phyloP scores from a whole-genome alignment of 64 coral and sea anemone species.

The Anthopleura sola region DNA sequence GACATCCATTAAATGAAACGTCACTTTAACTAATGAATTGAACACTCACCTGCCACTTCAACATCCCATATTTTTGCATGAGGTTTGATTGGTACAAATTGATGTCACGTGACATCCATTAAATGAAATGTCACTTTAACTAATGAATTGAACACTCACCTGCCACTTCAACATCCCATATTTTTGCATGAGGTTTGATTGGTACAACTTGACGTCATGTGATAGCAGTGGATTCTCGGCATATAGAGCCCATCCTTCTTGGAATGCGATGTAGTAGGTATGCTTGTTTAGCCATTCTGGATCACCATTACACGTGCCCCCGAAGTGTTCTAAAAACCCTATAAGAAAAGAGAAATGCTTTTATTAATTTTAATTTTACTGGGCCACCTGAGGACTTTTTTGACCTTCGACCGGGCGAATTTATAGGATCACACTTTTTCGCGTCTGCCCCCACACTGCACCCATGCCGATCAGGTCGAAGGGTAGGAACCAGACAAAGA shows the following conservation, averaged over 20 bases:
- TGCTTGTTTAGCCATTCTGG: conserved; percentile 64
- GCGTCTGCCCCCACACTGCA: too few species aligned
- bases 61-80: conserved; percentile 76
- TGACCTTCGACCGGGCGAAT: too few species aligned
- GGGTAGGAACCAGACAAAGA: too few species aligned
- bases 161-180: conserved; percentile 94
- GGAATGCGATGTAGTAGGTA: conserved; percentile 71
- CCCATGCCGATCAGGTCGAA: too few species aligned
- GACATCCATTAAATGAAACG: conserved; percentile 42
- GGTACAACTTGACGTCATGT: conserved; percentile 58
- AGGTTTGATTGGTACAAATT: conserved; percentile 51
- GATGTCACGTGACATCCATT: conserved; percentile 45
- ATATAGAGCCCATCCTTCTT: conserved; percentile 87
- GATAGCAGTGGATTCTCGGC: conserved; percentile 75
- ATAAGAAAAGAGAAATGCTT: not conserved
- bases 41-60: conserved; percentile 79
- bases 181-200: conserved; percentile 55
- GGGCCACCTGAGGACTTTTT: not conserved
- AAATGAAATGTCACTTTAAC: too few species aligned
- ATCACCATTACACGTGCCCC: conserved; percentile 50
- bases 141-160: conserved; percentile 19
- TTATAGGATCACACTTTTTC: too few species aligned
- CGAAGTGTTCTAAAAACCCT: conserved; percentile 74
- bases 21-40: too few species aligned
- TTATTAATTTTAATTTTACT: too few species aligned